Conservation (phyloP, 2,888 invertebrate genomes). For the Elgonia sp. region DNA sequence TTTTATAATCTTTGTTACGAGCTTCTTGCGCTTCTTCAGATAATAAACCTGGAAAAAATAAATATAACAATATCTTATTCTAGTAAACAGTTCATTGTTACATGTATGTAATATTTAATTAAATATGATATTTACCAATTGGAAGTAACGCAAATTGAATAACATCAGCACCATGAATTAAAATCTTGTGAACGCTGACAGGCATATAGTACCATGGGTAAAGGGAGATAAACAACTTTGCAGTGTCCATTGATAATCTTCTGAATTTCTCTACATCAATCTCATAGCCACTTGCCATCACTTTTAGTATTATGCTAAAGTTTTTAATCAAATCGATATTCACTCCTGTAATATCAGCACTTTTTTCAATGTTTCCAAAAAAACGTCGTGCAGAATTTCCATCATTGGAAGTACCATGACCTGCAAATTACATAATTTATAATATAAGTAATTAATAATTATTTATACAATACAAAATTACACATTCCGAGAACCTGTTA, state of each 20-base stretch:
- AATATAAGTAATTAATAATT: no score
- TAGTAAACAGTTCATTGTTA: no score
- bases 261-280: constrained; percentile 52
- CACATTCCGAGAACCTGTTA: no score
- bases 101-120: no score
- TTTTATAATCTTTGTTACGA: constrained; percentile 59
- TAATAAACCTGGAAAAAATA: constrained; percentile 17
- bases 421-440: no score
- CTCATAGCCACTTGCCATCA: constrained; percentile 32
- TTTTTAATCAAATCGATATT: constrained; percentile 24
- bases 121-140: constrained; percentile 34
- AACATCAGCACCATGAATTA: constrained; percentile 50
- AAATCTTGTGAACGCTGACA: constrained; percentile 45
- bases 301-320: constrained; percentile 41
- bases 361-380: constrained; percentile 40
- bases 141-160: constrained; percentile 40
- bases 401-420: constrained; percentile 47
- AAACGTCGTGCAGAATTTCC: constrained; percentile 50
- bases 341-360: constrained; percentile 49
- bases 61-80: no score
- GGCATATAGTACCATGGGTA: constrained; percentile 63
- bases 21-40: constrained; percentile 49
- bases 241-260: constrained; percentile 31
- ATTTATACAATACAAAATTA: no score
- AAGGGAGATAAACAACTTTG: constrained; percentile 16